Base-by-base conservation (phyloP, 1,140 invertebrate species). In the Drosophila dunni region DNA sequence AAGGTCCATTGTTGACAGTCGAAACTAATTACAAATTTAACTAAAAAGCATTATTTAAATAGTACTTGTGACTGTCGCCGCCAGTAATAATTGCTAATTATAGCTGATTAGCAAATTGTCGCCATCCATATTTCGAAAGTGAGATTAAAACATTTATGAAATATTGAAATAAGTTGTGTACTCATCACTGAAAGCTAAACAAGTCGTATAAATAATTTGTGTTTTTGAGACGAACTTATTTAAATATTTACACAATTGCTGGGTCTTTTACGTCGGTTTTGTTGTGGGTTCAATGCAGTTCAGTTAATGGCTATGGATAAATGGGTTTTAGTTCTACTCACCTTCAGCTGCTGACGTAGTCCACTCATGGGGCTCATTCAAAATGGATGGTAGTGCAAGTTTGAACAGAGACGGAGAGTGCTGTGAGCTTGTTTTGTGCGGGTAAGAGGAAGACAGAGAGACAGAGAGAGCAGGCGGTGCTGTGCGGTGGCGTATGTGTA, bases 321-420 rank as follows among this genome's bases (percentile, higher is more conserved):
- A 10, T 7, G 36, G 36, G 50, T 5, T 60, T 67, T 50, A 38
- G 45, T 54, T 29, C 13, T 74, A 91, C 85, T 91, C 61, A 91
- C 90, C 90, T 91, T 91, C 33, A 91, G 79, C 69, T 91, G 90
- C 44, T 91, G 90, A 48, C 90, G 90, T 66, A 91, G 83, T 78
- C 90, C 90, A 53, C 90, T 91, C 90, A 91, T 91, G 46, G 90
- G 86, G 90, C 90, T 91, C 90, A 91, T 91, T 91, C 75, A 91
- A 78, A 51, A 68, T 69, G 67, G 60, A 78, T 75, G 50, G 45
- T 40, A 63, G 57, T 40, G 66, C 45, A 53, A 65, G 46, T 10
- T 20, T 36, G 40, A 40, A 50, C 56, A 56, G 58, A 51, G 48
- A 2, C 8, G 15, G 11, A 10, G 33, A 9, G 29, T 17, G 6